Evolutionary conservation across 35 echinoderm and acorn worm genomes (phyloP), one percentile per base, ranked within the genome.

Genomic region (Patiria miniata): DNA sequence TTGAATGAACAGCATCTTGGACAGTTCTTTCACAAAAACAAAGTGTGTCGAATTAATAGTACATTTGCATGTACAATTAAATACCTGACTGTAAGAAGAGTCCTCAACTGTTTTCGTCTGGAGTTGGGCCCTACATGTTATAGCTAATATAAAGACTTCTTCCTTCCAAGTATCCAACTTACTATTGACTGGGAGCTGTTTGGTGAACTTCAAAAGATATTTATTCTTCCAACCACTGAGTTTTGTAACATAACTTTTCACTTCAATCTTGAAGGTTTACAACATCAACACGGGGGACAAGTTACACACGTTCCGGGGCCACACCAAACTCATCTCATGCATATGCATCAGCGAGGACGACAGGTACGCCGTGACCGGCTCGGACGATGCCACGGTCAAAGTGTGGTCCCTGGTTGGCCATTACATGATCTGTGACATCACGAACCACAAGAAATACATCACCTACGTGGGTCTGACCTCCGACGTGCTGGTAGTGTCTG

Each of bases 391-490:
- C 29, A 30, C 65, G 2, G 65, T 73, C 19, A 73, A 73, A 23
- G 65, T 73, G n/a, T 73, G 65, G 65, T 73, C 65, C 23, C 65
- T 73, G 3, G 29, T 73, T 10, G 65, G 34, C 68, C 53, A 39
- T 79, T 39, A 87, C 69, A 53, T 79, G 85, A 28, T 87, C 15
- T 78, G 16, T 79, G 85, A 87, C 85, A 39, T 79, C 38, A 34
- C 38, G n/a, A 69, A 36, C 51, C 85, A 87, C 44, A 37, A 52
- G 12, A 68, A 68, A 34, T 77, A 77, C n/a, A 52, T 87, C 9
- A 87, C 68, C 68, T 78, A 77, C 30, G 44, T 79, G 37, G 69
- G 44, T 14, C 77, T 44, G 28, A 79, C 76, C 7, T 44, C 40
- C 9, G 32, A 22, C 47, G 69, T 51, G 36, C 65, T 32, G 18